These are phyloP conservation scores for Machimus rusticus DNA, from an alignment of 2,888 invertebrate species.

Conservation along the genomic window DNA sequence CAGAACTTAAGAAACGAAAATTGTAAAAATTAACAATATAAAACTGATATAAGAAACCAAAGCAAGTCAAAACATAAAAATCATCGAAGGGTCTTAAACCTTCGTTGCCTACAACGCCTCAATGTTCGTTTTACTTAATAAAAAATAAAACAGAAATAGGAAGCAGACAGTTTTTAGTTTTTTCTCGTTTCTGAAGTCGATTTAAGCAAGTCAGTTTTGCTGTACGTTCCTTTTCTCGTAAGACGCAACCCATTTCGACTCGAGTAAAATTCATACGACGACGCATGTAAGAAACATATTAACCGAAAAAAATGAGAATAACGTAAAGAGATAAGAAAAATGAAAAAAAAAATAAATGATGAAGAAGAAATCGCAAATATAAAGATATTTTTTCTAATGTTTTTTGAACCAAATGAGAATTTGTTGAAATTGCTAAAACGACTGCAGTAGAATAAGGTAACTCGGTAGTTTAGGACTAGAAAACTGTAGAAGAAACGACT, in stretches of 20 bases:
- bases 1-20: not conserved
- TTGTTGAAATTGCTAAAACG: slow-evolving; percentile 22
- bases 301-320: not conserved
- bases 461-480: slow-evolving; percentile 14
- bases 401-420: slow-evolving; percentile 35
- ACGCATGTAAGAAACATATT: slow-evolving; percentile 8
- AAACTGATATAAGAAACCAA: not conserved
- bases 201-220: not conserved
- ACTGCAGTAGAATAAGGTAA: slow-evolving; percentile 28
- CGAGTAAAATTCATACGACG: not conserved
- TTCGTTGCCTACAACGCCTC: not conserved
- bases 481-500: slow-evolving; percentile 16
- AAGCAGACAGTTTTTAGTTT: not conserved
- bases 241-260: slow-evolving; percentile 37
- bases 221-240: slow-evolving; percentile 10
- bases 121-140: not conserved
- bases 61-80: not conserved
- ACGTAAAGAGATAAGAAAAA: not conserved
- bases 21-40: not conserved
- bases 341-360: not conserved
- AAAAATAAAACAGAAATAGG: not conserved
- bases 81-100: not conserved
- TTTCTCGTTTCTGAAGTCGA: not conserved
- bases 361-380: slow-evolving; percentile 3
- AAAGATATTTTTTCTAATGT: slow-evolving; percentile 34